Base-by-base conservation (phyloP, 2,113 vertebrate species). In the Oxyruncus cristatus region DNA sequence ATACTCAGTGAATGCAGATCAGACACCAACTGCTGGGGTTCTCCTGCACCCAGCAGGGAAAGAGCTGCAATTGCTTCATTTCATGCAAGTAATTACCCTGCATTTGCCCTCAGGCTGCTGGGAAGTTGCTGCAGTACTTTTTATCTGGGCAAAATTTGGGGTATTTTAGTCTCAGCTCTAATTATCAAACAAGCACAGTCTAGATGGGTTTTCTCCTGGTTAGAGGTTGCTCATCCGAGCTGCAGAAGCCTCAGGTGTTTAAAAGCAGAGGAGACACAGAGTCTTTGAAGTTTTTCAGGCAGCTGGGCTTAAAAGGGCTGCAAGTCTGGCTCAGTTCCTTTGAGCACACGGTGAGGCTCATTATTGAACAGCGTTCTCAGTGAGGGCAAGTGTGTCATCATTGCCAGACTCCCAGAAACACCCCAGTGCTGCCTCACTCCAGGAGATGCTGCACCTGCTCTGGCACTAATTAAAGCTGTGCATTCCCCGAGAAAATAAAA, bases 331-430 rank as follows among this genome's bases (percentile, higher is more conserved):
- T 97, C 92, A 97, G 78, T 46, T 80, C 50, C 73, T 70, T 22
- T 59, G n/a, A 88, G 63, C 71, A 61, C 88, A 72, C 15, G 65
- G 35, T 44, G 91, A 97, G 82, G 91, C 83, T 97, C 88, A 92
- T 85, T 74, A 95, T 3, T 1, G 94, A 97, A 88, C 88, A 44
- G 81, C 8, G 91, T 82, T 96, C 84, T 96, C 95, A 97, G 44
- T 55, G 88, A 97, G 80, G 85, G 71, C 90, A 97, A 92, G 72
- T 9, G 42, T 92, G 92, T 92, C 84, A 95, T 89, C 80, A 93
- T 22, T 18, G 91, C 97, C 96, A 97, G 96, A 12, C 41, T 15
- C 8, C 4, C 1, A 33, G 9, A 50, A 52, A 17, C 58, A 15
- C 2, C 0, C 67, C 23, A n/a, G 46, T 2, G 72, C 13, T 55